Base-by-base conservation (phyloP, 2,888 invertebrate genomes). In the Meteorus cinctellus region DNA sequence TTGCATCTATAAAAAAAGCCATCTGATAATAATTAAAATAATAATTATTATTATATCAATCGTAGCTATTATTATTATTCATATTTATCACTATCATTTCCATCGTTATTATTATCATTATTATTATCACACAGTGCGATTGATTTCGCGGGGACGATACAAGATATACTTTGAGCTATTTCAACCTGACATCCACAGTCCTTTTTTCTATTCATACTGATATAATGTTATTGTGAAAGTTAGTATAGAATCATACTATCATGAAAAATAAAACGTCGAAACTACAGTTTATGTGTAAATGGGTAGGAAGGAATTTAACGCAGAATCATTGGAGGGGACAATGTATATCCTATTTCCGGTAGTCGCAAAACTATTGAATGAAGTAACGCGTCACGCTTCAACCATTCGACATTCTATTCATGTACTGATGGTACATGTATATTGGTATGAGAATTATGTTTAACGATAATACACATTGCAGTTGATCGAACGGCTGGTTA, bases 331-430 rank as follows among this genome's bases (percentile, higher is more conserved):
- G 55, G 48, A 24, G 1, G 76, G 77, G 77, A 83, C 83, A 83
- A 83, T 81, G 78, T 78, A 83, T 82, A 83, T 82, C 83, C 82
- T 82, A 81, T 82, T 83, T 83, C 83, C 83, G 81, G 78, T 65
- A 72, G 45, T 59, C 67, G 29, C 31, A 19, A 60, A 62, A 6
- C 76, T 73, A 79, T 77, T 79, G 77, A 78, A 34, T 45, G 68
- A 74, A 72, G 72, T 51, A 59, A 79, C 70, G 72, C 31, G 73
- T 74, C 65, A 63, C 74, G 62, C 45, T 60, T 59, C 65, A 63
- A 71, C 48, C 67, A 67, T 31, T 45, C 74, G 8, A 8, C 19
- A 55, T 55, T 55, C 19, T 19, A 55, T 55, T 19, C 5, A 55
- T 55, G n/a, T 55, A 8, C 5, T n/a, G 8, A 24, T 19, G n/a